Conservation (phyloP, 2,113 vertebrate species). For the Oreochromis niloticus region DNA sequence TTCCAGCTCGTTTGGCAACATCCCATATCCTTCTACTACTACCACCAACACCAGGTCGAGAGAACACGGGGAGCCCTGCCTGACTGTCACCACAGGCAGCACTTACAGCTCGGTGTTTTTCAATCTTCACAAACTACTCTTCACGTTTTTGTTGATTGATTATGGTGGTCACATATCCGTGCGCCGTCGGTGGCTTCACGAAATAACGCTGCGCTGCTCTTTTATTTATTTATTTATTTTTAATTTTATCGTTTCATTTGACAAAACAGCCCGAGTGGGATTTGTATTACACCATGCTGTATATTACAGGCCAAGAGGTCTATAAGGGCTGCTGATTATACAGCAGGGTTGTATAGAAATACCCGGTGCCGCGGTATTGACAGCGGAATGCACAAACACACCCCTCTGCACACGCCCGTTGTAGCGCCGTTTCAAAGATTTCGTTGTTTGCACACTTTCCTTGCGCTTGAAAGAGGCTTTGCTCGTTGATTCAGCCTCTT, state of each 20-base stretch:
- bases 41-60: neutral
- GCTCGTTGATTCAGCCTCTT: neutral
- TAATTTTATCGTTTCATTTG: neutral
- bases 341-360: neutral
- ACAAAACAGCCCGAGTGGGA: neutral
- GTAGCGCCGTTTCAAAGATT: constrained; percentile 50
- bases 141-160: neutral
- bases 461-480: neutral
- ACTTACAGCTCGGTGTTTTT: neutral
- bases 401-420: constrained; percentile 46
- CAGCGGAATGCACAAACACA: constrained; percentile 57
- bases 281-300: neutral
- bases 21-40: constrained; percentile 6
- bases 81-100: neutral
- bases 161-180: neutral
- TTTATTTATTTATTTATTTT: neutral
- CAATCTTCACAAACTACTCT: neutral
- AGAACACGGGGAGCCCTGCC: neutral
- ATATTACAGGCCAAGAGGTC: neutral
- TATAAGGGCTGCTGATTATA: neutral
- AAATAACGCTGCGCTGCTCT: neutral
- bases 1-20: constrained; percentile 49
- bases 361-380: constrained; percentile 49
- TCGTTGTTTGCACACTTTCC: constrained; percentile 36
- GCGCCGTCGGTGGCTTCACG: neutral